These are phyloP conservation scores for Cyrtonyx montezumae DNA, from an alignment of 2,113 vertebrate species.

Conservation along the genomic window DNA sequence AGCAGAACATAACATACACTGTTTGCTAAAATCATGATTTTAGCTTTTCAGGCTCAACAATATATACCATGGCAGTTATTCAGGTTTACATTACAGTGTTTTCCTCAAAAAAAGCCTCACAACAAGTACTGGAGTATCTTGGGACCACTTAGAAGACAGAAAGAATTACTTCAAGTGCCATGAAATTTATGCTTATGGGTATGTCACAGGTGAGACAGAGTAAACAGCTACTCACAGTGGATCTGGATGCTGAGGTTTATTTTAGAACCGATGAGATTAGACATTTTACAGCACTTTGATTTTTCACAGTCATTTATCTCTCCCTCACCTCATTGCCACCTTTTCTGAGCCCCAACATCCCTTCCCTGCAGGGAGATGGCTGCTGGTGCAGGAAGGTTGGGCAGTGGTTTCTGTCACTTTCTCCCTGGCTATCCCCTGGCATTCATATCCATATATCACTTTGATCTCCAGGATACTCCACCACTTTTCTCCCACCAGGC, in stretches of 20 bases:
- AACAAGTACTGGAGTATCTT: background rate
- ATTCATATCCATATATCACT: background rate
- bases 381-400: background rate
- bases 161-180: background rate
- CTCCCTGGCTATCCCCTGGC: background rate
- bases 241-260: background rate
- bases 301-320: background rate
- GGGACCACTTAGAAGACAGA: background rate
- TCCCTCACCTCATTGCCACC: rapidly evolving
- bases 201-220: background rate
- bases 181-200: background rate
- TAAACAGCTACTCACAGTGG: background rate
- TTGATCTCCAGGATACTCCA: background rate
- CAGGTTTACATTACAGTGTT: background rate
- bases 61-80: background rate
- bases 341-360: background rate
- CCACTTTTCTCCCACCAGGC: background rate
- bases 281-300: background rate
- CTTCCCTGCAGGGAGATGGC: rapidly evolving
- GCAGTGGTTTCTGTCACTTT: background rate
- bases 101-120: background rate
- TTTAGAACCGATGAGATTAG: background rate
- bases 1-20: background rate
- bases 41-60: background rate
- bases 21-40: background rate